These are phyloP conservation scores for Caenorhabditis latens DNA, from an alignment of 1,140 invertebrate species.

Conservation along the genomic window DNA sequence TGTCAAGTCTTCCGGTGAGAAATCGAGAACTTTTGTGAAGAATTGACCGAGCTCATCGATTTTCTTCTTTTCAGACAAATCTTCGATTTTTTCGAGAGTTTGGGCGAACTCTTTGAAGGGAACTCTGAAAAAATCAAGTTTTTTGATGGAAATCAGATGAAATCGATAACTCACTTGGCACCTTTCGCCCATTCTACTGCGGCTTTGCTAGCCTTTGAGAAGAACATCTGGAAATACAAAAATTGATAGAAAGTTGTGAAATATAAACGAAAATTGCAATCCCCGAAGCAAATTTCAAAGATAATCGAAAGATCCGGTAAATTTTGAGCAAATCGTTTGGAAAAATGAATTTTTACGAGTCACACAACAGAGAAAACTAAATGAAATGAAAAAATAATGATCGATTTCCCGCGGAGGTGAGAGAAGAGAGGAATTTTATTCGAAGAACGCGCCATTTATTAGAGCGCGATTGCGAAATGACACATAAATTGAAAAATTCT, in stretches of 20 bases:
- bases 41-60: conserved; percentile 94
- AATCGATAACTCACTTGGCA: not conserved
- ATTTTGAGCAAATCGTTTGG: too few species aligned
- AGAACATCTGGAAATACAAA: conserved; percentile 31
- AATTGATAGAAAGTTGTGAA: not conserved
- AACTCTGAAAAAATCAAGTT: conserved; percentile 51
- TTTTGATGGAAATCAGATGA: too few species aligned
- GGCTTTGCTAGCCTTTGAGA: conserved; percentile 28
- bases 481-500: too few species aligned
- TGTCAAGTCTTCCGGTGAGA: conserved; percentile 89
- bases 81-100: conserved; percentile 63
- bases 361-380: too few species aligned
- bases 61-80: conserved; percentile 82
- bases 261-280: not conserved
- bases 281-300: not conserved
- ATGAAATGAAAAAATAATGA: too few species aligned
- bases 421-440: too few species aligned
- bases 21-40: conserved; percentile 80
- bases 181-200: conserved; percentile 22
- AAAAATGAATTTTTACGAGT: too few species aligned
- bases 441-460: too few species aligned
- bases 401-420: too few species aligned
- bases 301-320: too few species aligned
- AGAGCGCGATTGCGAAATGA: too few species aligned
- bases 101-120: conserved; percentile 52